These are phyloP conservation scores for Ophraella communa DNA, from an alignment of 2,888 invertebrate genomes.

Conservation along the genomic window DNA sequence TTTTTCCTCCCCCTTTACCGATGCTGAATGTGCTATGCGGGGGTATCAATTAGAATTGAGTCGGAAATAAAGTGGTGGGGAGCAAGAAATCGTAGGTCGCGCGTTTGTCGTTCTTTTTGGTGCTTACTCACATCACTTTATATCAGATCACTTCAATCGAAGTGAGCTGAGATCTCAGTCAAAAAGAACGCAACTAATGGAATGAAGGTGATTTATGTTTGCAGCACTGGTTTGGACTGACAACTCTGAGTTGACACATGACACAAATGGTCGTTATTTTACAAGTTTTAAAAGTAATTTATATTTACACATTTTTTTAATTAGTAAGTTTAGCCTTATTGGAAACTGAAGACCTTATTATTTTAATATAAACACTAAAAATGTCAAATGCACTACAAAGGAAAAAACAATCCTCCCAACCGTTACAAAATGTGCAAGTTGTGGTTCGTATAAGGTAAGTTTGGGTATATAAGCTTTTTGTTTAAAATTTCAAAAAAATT, in stretches of 20 bases:
- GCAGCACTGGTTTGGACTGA: background rate
- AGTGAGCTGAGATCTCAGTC: too few species aligned
- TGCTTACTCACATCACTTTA: too few species aligned
- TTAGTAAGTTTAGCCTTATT: background rate
- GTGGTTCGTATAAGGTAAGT: constrained; percentile 38
- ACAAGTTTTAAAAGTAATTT: background rate
- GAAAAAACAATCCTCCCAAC: constrained; percentile 23
- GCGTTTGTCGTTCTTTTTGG: too few species aligned
- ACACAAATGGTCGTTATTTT: background rate
- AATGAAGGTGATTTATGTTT: background rate
- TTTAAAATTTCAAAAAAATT: too few species aligned
- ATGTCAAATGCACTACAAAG: background rate
- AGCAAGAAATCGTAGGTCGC: too few species aligned
- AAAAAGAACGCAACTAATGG: too few species aligned
- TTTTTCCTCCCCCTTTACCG: too few species aligned
- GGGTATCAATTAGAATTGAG: too few species aligned
- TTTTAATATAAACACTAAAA: background rate
- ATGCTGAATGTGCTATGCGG: too few species aligned
- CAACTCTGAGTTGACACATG: background rate
- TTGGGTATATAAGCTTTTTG: too few species aligned
- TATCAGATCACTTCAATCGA: too few species aligned
- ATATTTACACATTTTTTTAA: background rate
- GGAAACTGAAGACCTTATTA: background rate
- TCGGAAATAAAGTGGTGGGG: too few species aligned
- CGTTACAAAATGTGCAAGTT: constrained; percentile 38